Evolutionary conservation across 2,797 vertebrate genomes (phyloP).

Genomic region (Chromis chromis): DNA sequence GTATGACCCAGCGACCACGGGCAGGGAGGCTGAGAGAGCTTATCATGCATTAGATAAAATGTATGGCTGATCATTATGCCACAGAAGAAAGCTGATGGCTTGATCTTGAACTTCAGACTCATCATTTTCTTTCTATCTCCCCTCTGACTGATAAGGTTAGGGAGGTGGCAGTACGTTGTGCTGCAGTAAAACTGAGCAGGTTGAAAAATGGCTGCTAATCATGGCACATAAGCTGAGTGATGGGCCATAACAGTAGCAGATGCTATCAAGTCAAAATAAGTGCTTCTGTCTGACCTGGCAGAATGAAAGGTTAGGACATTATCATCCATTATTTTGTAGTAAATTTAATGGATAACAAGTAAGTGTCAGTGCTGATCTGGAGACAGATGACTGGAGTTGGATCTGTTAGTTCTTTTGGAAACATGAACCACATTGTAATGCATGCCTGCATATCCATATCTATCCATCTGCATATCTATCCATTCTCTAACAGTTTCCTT

Average conservation of each 20-base stretch:
- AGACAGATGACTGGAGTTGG: not conserved
- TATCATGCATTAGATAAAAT: conserved; percentile 40
- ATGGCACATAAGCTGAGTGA: conserved; percentile 28
- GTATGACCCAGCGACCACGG: conserved; percentile 43
- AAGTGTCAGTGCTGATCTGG: not conserved
- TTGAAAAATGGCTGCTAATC: conserved; percentile 40
- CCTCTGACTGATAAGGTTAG: conserved; percentile 21
- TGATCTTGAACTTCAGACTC: conserved; percentile 33
- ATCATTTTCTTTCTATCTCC: conserved; percentile 20
- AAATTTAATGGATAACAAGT: conserved; percentile 20
- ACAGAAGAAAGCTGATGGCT: conserved; percentile 16
- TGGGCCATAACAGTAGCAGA: conserved; percentile 25
- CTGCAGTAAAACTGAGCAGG: conserved; percentile 27
- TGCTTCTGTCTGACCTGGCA: conserved; percentile 35
- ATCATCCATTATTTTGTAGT: conserved; percentile 23
- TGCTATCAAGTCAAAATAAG: conserved; percentile 37
- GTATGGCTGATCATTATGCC: conserved; percentile 19
- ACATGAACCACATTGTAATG: not conserved
- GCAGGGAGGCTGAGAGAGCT: conserved; percentile 11
- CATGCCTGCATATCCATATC: not conserved
- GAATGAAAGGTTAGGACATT: conserved; percentile 12
- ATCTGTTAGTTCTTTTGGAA: not conserved
- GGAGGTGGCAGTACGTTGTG: conserved; percentile 34
- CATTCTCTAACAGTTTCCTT: not conserved
- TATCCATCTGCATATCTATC: too few relatives aligned